phyloP scores from a whole-genome alignment of 1,140 invertebrate genomes.

The Lepidurus arcticus region DNA sequence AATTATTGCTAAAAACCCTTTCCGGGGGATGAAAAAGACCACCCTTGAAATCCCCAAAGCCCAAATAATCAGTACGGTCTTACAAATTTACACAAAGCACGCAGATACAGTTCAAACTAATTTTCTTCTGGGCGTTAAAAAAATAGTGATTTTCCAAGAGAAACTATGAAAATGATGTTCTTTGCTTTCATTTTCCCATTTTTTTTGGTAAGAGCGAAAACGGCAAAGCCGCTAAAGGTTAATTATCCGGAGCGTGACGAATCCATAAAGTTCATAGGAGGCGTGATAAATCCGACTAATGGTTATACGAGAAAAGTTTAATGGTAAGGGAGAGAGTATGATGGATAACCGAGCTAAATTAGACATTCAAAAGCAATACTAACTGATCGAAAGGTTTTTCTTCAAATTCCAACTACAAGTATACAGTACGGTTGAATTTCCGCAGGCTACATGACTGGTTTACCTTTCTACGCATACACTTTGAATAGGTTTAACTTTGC shows the following conservation, averaged over 20 bases:
- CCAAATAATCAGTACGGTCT: not conserved
- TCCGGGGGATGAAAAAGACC: constrained; percentile 9
- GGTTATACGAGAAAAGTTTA: not conserved
- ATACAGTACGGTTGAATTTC: too few species aligned
- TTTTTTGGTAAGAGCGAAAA: not conserved
- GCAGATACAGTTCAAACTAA: not conserved
- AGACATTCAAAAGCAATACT: not conserved
- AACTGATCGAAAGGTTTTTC: not conserved
- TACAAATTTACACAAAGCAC: not conserved
- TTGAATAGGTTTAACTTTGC: too few species aligned
- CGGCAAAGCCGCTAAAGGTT: not conserved
- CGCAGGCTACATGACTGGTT: too few species aligned
- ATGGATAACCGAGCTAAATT: not conserved
- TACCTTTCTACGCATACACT: too few species aligned
- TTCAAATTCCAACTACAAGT: not conserved
- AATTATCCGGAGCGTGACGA: not conserved
- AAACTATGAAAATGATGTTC: not conserved
- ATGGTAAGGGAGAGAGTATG: not conserved
- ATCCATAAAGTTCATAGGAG: not conserved
- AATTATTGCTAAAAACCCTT: not conserved
- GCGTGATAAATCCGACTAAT: not conserved
- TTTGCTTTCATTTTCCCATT: not conserved
- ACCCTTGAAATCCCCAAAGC: not conserved
- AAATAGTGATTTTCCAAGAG: not conserved
- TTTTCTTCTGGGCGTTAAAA: not conserved